A percentile compares a stretch with the other conserved stretches of the same genome.
These are phyloP conservation scores for Chelidonichthys spinosus DNA, from an alignment of 2,797 vertebrate genomes.

Conservation along the genomic window DNA sequence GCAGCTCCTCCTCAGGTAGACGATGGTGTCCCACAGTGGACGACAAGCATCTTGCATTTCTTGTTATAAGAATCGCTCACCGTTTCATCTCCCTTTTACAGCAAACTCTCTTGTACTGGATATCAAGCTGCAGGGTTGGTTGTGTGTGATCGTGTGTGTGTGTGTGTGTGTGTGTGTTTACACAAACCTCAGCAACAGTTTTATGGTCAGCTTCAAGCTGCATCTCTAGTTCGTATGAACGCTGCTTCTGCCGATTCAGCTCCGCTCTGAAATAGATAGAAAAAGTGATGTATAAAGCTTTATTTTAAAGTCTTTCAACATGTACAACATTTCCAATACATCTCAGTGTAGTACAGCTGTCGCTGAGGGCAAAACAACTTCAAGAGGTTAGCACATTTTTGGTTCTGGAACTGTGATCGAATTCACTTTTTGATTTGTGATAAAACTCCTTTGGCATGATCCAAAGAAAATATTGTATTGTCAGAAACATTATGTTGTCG, in stretches of 20 bases:
- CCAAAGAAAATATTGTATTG: constrained; percentile 7
- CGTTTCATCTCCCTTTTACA: not conserved
- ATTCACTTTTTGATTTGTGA: constrained; percentile 27
- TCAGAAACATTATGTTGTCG: not conserved
- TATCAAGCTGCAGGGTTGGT: not conserved
- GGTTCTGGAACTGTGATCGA: constrained; percentile 18
- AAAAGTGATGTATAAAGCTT: constrained; percentile 10
- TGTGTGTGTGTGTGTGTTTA: not conserved
- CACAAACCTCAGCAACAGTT: constrained; percentile 87
- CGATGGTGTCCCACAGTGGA: not conserved
- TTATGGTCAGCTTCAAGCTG: constrained; percentile 88
- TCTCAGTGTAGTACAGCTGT: constrained; percentile 4
- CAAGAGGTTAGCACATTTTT: constrained; percentile 38
- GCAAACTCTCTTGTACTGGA: not conserved
- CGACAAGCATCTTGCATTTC: not conserved
- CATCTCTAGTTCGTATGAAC: constrained; percentile 87
- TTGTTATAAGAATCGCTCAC: not conserved
- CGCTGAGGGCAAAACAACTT: constrained; percentile 37
- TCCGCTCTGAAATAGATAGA: constrained; percentile 85
- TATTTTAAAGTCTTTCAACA: constrained; percentile 25
- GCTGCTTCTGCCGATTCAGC: constrained; percentile 90
- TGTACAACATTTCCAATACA: constrained; percentile 29
- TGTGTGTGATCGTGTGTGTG: not conserved
- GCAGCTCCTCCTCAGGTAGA: constrained; percentile 6
- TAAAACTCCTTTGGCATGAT: not conserved